Conservation (phyloP, 1,140 invertebrate genomes). For the Atta colombica region DNA sequence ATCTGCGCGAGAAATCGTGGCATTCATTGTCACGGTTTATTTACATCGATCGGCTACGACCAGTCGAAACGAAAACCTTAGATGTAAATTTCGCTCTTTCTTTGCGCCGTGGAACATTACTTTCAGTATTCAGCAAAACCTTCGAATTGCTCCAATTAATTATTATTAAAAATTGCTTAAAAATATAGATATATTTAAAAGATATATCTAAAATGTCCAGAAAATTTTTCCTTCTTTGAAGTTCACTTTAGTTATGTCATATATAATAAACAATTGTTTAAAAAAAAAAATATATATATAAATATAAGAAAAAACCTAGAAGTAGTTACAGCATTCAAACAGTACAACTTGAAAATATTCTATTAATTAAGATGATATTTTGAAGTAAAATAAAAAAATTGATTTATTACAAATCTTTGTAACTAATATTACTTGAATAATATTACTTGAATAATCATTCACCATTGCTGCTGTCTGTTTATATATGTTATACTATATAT, state of each 20-base stretch:
- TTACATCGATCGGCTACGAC: neutral
- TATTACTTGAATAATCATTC: neutral
- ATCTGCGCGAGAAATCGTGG: constrained; percentile 1
- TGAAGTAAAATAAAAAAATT: neutral
- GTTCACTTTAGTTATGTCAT: neutral
- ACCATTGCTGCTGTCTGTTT: neutral
- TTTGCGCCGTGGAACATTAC: neutral
- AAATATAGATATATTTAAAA: neutral
- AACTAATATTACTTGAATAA: neutral
- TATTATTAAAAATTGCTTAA: neutral
- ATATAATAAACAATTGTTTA: too few relatives aligned
- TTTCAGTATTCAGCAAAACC: neutral
- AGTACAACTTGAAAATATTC: neutral
- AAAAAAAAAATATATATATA: too few relatives aligned
- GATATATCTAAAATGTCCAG: neutral
- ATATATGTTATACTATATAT: neutral
- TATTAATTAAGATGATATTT: neutral
- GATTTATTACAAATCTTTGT: neutral
- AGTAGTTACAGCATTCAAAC: neutral
- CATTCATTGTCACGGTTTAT: constrained; percentile 54
- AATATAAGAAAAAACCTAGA: neutral
- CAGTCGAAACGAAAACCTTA: neutral
- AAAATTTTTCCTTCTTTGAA: neutral
- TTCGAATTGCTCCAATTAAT: neutral
- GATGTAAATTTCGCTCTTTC: neutral